Base-by-base conservation (phyloP, 2,113 vertebrate genomes). In the Budorcas taxicolor region DNA sequence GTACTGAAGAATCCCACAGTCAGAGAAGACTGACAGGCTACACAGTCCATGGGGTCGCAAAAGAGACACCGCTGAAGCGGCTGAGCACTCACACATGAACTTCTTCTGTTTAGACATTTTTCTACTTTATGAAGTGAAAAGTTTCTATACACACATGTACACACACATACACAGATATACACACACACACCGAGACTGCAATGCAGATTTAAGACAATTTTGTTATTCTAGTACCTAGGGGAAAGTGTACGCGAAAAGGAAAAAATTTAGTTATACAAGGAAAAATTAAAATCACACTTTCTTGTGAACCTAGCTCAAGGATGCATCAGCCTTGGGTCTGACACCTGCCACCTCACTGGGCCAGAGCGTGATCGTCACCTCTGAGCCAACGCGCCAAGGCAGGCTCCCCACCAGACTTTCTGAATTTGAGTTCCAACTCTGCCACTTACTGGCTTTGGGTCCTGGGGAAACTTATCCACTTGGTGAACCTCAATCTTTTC, bases 1-100 rank as follows among this genome's bases (percentile, higher is more conserved):
- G 19, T 23, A 12, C 9, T 71, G 67, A 23, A 74, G 67, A 40
- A 13, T 74, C n/a, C 36, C 67, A 25, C 0, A 5, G 19, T 13
- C 67, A 40, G 19, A 25, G 67, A 40, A 71, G n/a, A 5, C 67
- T 71, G 67, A 36, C 19, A 12, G 36, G 21, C 36, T 19, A 1
- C 67, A 23, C n/a, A 40, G 10, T 23, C 67, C 67, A 23, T 0
- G 10, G 67, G 67, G 67, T 40, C 19, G 21, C n/a, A 13, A 23
- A 71, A 40, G 67, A 40, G 67, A 40, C 10, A 40, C 36, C 11
- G 21, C 5, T 13, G 9, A 74, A 13, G 67, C 0, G 0, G 23
- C 36, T 40, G 67, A 13, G n/a, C 10, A 23, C 0, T 3, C 36
- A 74, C n/a, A 13, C 36, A 0, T 23, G 33, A 5, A 40, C n/a